Evolutionary conservation across 2,888 invertebrate species (phyloP), one percentile per base, ranked within the genome.

Genomic region (Drosophila paranaensis): DNA sequence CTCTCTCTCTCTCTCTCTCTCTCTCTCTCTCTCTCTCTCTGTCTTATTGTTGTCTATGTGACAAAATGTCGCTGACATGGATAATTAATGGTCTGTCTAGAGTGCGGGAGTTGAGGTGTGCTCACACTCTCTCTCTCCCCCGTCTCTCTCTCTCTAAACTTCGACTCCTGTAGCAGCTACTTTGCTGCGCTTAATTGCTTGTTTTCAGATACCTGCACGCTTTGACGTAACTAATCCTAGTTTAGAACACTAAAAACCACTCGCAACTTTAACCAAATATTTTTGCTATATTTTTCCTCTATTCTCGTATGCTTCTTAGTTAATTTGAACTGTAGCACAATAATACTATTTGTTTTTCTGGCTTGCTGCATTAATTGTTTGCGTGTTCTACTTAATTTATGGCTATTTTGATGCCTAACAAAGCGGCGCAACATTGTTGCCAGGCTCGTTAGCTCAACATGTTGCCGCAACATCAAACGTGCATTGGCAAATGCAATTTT

Each of bases 61-160:
- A 88, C 85, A 85, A 88, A 89, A 86, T 86, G 87, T 75, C 89
- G 87, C 84, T 87, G 87, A 87, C 87, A 89, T 89, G 84, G 87
- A 89, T 86, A 86, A 86, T 89, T 89, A 86, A 86, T 89, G 81
- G 82, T 70, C 69, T 82, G 70, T 68, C 72, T 64, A 63, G 43
- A 35, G 71, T 53, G 65, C 54, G 67, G 48, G 56, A 46, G 58
- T 57, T 64, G 54, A 54, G 60, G 60, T 50, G 50, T 46, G 25
- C 43, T 16, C 9, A 60, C 42, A 42, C 27, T 5, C 46, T 46
- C 46, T 25, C 13, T 2, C 27, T 14, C 46, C 4, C 25, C 5
- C 14, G n/a, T 14, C 14, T 46, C 14, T 25, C 16, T 46, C 14
- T 25, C 16, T 46, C 27, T 63, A 50, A 39, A 42, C 71, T 42